Conservation (phyloP, 1,140 invertebrate species). For the Pectinophora gossypiella region DNA sequence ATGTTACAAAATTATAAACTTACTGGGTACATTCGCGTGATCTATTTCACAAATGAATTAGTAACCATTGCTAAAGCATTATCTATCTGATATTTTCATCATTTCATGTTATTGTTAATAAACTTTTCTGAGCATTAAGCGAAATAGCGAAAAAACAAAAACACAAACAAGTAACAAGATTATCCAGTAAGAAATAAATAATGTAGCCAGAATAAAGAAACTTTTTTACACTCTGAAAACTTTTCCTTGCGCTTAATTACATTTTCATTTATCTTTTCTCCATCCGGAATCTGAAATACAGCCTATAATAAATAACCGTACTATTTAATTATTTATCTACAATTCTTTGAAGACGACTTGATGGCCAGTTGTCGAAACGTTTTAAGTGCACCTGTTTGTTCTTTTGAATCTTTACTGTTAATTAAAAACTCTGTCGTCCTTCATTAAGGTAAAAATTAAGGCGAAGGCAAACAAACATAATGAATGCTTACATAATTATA, state of each 20-base stretch:
- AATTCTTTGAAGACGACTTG: neutral
- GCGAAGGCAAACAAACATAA: no score
- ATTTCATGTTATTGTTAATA: no score
- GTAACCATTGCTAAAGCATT: no score
- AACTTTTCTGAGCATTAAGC: neutral
- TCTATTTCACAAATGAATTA: no score
- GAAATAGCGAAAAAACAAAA: neutral
- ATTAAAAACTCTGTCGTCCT: no score
- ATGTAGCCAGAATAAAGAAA: slow-evolving; percentile 41
- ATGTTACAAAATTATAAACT: no score
- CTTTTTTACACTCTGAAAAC: slow-evolving; percentile 54
- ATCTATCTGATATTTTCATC: no score
- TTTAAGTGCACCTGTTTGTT: no score
- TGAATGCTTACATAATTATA: no score
- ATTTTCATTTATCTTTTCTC: slow-evolving; percentile 64
- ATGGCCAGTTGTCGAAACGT: neutral
- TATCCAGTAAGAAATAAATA: slow-evolving; percentile 43
- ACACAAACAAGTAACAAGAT: slow-evolving; percentile 41
- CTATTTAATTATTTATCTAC: neutral
- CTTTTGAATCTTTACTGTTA: no score
- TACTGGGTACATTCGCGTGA: no score
- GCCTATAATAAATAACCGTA: slow-evolving; percentile 13
- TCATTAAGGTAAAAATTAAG: no score
- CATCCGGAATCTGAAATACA: slow-evolving; percentile 5
- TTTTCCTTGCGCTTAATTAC: slow-evolving; percentile 62